Percentiles rank a stretch among this genome's conserved stretches.
Evolutionary conservation across 1,140 invertebrate species (phyloP).

Genomic region (Episyrphus balteatus): DNA sequence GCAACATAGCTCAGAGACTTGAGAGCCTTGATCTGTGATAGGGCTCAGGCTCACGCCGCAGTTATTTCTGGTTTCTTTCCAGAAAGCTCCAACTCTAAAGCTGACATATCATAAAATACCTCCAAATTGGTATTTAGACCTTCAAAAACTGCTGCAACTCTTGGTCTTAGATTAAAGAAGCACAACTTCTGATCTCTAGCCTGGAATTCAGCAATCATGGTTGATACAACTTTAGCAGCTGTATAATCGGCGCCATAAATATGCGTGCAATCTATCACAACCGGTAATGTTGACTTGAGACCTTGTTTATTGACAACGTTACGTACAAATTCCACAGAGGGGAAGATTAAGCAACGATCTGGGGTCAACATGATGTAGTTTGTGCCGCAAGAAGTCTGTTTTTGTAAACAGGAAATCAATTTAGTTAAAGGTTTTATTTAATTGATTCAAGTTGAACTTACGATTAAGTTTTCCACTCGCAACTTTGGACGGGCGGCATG

Average conservation of each 20-base stretch:
- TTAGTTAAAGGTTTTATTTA: neutral
- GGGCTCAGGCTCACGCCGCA: too few species aligned
- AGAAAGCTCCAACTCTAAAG: conserved; percentile 53
- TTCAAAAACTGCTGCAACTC: conserved; percentile 65
- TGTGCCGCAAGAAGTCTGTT: conserved; percentile 50
- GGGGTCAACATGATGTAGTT: conserved; percentile 60
- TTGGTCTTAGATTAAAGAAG: conserved; percentile 70
- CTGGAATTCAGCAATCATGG: conserved; percentile 60
- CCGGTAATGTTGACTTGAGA: conserved; percentile 50
- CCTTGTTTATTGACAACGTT: conserved; percentile 72
- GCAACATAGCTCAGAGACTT: too few species aligned
- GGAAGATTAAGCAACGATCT: neutral
- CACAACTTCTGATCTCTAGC: conserved; percentile 57
- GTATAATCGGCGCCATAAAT: conserved; percentile 75
- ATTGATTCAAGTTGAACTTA: conserved; percentile 12
- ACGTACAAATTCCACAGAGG: conserved; percentile 23
- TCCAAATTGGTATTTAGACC: conserved; percentile 59
- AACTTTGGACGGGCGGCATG: conserved; percentile 82
- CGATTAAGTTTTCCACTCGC: conserved; percentile 54
- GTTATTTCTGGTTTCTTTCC: conserved; percentile 21
- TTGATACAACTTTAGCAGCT: conserved; percentile 61
- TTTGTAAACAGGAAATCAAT: conserved; percentile 4
- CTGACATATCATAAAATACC: conserved; percentile 60
- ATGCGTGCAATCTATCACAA: conserved; percentile 73
- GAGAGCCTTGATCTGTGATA: too few species aligned